A percentile compares a stretch with the other conserved stretches of the same genome.
phyloP scores from a whole-genome alignment of 2,113 vertebrate species.

The Gallinago paraguaiae region DNA sequence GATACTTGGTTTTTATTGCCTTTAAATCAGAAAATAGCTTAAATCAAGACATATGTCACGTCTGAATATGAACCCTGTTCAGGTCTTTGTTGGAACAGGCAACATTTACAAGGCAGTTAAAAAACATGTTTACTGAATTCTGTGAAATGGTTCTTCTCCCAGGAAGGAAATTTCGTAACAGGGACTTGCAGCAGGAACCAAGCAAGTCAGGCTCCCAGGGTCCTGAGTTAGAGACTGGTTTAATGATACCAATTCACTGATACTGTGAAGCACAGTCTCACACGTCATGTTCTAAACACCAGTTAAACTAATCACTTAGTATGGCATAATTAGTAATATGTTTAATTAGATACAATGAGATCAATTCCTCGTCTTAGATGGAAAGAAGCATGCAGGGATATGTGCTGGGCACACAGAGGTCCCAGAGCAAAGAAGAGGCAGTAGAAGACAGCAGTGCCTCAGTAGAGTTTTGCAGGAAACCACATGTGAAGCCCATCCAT shows the following conservation, averaged over 20 bases:
- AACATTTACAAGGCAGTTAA: background rate
- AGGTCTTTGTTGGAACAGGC: background rate
- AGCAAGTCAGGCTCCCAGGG: background rate
- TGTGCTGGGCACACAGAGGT: background rate
- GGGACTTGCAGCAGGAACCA: background rate
- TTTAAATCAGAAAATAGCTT: slow-evolving; percentile 1
- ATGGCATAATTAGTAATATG: background rate
- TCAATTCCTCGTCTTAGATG: background rate
- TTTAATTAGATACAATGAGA: background rate
- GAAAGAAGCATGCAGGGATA: background rate
- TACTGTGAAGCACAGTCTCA: background rate
- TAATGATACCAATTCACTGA: background rate
- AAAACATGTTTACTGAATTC: background rate
- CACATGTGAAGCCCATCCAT: fast-evolving
- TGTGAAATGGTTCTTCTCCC: background rate
- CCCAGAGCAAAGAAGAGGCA: background rate
- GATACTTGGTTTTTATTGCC: background rate
- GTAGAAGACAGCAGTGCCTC: background rate
- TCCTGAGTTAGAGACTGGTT: background rate
- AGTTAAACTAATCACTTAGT: background rate
- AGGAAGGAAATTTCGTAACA: background rate
- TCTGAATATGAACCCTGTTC: background rate
- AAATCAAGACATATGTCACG: background rate
- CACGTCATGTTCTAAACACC: background rate
- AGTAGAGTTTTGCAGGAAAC: background rate